phyloP scores from a whole-genome alignment of 2,797 vertebrate species.

The Enteromius radiatus region DNA sequence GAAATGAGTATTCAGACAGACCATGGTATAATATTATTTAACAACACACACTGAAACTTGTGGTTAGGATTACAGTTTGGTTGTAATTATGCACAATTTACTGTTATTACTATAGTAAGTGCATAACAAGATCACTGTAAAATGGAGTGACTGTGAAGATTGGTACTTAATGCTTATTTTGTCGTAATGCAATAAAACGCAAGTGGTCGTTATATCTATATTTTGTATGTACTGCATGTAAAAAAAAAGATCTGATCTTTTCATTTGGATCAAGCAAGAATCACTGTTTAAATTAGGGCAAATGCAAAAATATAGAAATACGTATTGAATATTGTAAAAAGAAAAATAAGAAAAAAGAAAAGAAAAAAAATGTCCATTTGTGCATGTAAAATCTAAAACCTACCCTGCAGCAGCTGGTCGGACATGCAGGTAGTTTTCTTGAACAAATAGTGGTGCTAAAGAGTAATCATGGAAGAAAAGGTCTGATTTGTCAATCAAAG shows the following conservation, averaged over 20 bases:
- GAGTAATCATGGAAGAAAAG: slow-evolving; percentile 99
- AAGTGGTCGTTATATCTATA: not conserved
- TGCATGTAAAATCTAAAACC: slow-evolving; percentile 62
- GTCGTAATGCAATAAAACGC: not conserved
- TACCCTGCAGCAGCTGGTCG: slow-evolving; percentile 90
- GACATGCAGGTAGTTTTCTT: slow-evolving; percentile 94
- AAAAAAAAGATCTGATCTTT: not conserved
- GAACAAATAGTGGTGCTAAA: slow-evolving; percentile 93
- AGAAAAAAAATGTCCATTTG: not conserved
- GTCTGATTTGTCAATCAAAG: slow-evolving; percentile 93
- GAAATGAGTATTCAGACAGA: too few relatives aligned
- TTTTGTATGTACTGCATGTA: not conserved
- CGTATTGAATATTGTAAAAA: not conserved
- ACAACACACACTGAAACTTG: too few relatives aligned
- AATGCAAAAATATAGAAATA: not conserved
- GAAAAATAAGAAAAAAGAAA: too few relatives aligned
- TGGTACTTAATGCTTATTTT: too few relatives aligned
- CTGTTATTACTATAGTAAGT: too few relatives aligned
- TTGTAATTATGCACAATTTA: too few relatives aligned
- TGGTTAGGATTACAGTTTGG: too few relatives aligned
- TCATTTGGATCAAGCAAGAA: not conserved
- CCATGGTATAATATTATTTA: too few relatives aligned
- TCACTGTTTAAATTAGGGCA: not conserved
- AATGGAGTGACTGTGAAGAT: too few relatives aligned
- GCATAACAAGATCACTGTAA: too few relatives aligned